phyloP scores from a whole-genome alignment of 2,888 invertebrate species.

The Strigamia crassipes region DNA sequence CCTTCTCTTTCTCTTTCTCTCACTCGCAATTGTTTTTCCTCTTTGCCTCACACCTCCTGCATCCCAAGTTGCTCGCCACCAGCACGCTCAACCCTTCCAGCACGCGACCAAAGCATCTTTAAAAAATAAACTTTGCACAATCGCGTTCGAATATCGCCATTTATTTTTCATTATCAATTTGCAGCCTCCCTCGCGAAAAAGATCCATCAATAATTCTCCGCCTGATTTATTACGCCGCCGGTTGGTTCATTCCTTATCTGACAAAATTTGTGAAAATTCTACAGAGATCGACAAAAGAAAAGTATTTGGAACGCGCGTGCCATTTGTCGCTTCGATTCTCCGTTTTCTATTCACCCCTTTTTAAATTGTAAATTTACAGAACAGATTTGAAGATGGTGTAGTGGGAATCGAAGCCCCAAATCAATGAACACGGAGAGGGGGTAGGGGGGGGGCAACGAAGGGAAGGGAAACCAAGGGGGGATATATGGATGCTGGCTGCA shows the following conservation, averaged over 20 bases:
- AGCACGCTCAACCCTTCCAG: background rate
- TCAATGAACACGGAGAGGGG: background rate
- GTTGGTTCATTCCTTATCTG: background rate
- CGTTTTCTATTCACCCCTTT: background rate
- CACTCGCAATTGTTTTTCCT: constrained; percentile 36
- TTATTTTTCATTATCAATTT: constrained; percentile 39
- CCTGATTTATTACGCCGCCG: background rate
- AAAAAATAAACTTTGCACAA: background rate
- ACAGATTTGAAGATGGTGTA: constrained; percentile 31
- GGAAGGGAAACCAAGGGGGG: background rate
- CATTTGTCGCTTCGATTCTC: background rate
- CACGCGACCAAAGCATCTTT: background rate
- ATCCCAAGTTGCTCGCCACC: constrained; percentile 7
- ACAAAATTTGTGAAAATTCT: too few relatives aligned
- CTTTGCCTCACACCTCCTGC: constrained; percentile 33
- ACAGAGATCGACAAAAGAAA: background rate
- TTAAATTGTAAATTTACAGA: constrained; percentile 46
- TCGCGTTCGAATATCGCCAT: constrained; percentile 12
- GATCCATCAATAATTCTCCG: background rate
- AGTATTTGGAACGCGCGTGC: background rate
- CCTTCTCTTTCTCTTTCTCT: background rate
- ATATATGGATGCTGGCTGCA: background rate
- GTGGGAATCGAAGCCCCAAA: constrained; percentile 43
- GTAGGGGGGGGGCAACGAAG: background rate
- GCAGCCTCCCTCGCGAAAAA: background rate